Conservation (phyloP, 2,797 vertebrate genomes). For the Pelobates cultripes region DNA sequence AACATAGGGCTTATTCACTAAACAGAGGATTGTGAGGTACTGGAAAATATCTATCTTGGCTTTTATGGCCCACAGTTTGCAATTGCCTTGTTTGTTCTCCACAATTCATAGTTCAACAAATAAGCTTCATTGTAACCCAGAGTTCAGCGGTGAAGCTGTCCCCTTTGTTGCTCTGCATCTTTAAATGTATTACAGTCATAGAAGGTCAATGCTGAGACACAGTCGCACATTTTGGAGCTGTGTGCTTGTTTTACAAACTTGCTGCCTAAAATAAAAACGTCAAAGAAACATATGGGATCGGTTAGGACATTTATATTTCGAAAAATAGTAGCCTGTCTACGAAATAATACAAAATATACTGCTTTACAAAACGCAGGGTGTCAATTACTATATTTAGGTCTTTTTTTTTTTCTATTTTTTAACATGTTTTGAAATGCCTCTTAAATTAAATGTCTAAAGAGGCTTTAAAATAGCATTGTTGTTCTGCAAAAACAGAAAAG, state of each 20-base stretch:
- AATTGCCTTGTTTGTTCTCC: too few species aligned
- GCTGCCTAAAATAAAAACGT: conserved; percentile 35
- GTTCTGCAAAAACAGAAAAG: conserved; percentile 16
- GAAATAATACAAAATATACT: conserved; percentile 12
- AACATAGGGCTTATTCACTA: too few species aligned
- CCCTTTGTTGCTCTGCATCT: too few species aligned
- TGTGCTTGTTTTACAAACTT: conserved; percentile 31
- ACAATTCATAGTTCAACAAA: too few species aligned
- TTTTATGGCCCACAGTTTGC: too few species aligned
- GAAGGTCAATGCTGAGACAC: background rate
- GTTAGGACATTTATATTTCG: conserved; percentile 38
- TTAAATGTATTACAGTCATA: too few species aligned
- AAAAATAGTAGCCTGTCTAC: conserved; percentile 30
- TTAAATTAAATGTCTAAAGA: conserved; percentile 27
- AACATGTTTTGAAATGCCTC: conserved; percentile 8
- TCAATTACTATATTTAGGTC: conserved; percentile 39
- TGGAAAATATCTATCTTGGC: too few species aligned
- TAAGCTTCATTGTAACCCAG: too few species aligned
- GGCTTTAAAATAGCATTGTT: conserved; percentile 19
- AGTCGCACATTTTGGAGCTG: conserved; percentile 28
- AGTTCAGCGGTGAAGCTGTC: too few species aligned
- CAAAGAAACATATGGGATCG: conserved; percentile 41
- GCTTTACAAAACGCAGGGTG: conserved; percentile 40
- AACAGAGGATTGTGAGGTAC: too few species aligned
- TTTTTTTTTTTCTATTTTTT: conserved; percentile 29